These are phyloP conservation scores for Pipistrellus kuhlii DNA, from an alignment of 2,797 vertebrate genomes.

Conservation along the genomic window DNA sequence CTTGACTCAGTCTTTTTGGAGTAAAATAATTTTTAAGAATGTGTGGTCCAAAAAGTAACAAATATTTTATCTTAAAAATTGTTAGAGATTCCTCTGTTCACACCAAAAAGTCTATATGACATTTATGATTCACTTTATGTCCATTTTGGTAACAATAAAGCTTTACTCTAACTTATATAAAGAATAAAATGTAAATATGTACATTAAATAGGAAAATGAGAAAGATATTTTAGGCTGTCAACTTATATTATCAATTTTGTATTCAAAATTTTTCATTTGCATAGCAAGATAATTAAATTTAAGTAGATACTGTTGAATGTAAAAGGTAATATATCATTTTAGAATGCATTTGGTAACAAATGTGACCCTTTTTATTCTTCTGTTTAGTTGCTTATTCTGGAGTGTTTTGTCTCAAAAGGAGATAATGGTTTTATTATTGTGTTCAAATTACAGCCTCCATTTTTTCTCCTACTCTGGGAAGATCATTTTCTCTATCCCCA, in stretches of 20 bases:
- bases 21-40: slow-evolving; percentile 1
- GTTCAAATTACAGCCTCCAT: not conserved
- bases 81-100: not conserved
- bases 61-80: not conserved
- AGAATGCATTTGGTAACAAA: not conserved
- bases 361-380: not conserved
- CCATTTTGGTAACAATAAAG: not conserved
- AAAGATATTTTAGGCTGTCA: not conserved
- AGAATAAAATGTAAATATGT: slow-evolving; percentile 8
- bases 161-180: slow-evolving; percentile 5
- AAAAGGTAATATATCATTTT: not conserved
- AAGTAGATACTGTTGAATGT: not conserved
- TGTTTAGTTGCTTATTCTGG: not conserved
- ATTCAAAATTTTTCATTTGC: slow-evolving; percentile 14
- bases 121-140: not conserved
- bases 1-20: not conserved
- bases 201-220: not conserved
- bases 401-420: not conserved
- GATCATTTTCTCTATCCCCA: not conserved
- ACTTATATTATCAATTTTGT: not conserved
- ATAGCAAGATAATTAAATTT: slow-evolving; percentile 37
- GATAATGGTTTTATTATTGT: not conserved
- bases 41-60: not conserved
- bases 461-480: not conserved
- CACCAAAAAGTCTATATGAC: not conserved